Evolutionary conservation across 2,113 vertebrate species (phyloP).

Genomic region (Casuarius casuarius): DNA sequence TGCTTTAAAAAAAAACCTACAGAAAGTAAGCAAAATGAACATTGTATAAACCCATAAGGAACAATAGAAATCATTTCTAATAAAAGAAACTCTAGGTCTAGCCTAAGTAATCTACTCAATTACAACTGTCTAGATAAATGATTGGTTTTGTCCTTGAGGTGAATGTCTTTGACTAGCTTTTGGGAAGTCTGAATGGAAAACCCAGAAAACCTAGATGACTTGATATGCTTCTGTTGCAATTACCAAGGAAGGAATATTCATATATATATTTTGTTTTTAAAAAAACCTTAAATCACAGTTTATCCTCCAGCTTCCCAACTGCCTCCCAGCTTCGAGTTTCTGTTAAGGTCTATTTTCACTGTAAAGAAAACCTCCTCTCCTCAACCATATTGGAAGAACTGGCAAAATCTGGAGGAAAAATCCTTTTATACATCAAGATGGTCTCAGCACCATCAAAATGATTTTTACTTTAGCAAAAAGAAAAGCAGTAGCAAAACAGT

Average conservation of each 20-base stretch:
- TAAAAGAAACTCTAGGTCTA: not conserved
- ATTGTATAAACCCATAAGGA: not conserved
- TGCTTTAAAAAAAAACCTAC: not conserved
- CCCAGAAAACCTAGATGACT: not conserved
- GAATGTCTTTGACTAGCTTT: slow-evolving; percentile 5
- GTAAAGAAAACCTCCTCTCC: not conserved
- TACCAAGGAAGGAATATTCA: not conserved
- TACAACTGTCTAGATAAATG: not conserved
- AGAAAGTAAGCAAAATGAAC: not conserved
- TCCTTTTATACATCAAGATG: not conserved
- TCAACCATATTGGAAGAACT: not conserved
- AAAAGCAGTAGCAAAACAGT: not conserved
- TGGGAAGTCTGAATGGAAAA: not conserved
- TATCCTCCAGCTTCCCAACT: not conserved
- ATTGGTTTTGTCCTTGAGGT: not conserved
- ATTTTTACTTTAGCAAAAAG: not conserved
- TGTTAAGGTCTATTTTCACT: not conserved
- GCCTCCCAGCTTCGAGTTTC: not conserved
- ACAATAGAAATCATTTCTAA: not conserved
- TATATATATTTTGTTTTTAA: too few relatives aligned
- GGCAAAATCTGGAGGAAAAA: not conserved
- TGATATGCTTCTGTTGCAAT: not conserved
- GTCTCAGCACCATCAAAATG: not conserved
- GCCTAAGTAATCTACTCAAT: not conserved
- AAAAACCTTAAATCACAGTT: not conserved